A percentile compares a stretch with the other conserved stretches of the same genome.
These are phyloP conservation scores for Pseudeuparius sepicola DNA, from an alignment of 2,888 invertebrate species.

Conservation along the genomic window DNA sequence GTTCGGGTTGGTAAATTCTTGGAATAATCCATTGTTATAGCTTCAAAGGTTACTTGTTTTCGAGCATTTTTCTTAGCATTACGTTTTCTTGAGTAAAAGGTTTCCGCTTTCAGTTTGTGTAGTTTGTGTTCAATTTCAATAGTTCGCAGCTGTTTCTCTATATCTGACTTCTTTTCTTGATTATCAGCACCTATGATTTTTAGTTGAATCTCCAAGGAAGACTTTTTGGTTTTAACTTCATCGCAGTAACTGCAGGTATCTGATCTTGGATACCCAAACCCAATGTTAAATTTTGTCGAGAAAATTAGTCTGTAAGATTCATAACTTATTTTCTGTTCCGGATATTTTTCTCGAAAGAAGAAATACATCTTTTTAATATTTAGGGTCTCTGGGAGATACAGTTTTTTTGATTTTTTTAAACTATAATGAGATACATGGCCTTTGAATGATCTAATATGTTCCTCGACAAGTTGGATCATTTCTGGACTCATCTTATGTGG, in stretches of 20 bases:
- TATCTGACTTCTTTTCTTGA: slow-evolving; percentile 8
- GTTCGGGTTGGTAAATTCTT: slow-evolving; percentile 11
- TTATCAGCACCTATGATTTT: slow-evolving; percentile 11
- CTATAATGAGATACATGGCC: slow-evolving; percentile 14
- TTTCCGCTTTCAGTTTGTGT: slow-evolving; percentile 12
- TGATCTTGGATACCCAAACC: slow-evolving; percentile 13
- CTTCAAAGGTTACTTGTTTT: slow-evolving; percentile 11
- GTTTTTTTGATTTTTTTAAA: slow-evolving; percentile 14
- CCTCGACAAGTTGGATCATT: slow-evolving; percentile 11
- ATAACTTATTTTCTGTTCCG: slow-evolving; percentile 14
- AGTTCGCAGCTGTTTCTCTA: slow-evolving; percentile 9
- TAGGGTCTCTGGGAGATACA: slow-evolving; percentile 18
- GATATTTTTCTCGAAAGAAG: slow-evolving; percentile 15
- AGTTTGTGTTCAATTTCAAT: slow-evolving; percentile 13
- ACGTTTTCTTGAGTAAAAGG: slow-evolving; percentile 13
- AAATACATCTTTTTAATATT: slow-evolving; percentile 16
- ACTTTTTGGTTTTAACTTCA: slow-evolving; percentile 13
- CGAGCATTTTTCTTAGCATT: slow-evolving; percentile 10
- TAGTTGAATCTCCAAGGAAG: slow-evolving; percentile 7
- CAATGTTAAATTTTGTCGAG: too few relatives aligned
- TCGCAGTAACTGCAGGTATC: slow-evolving; percentile 14
- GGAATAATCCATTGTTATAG: slow-evolving; percentile 13
- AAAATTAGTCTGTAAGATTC: slow-evolving; percentile 14
- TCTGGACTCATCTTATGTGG: slow-evolving; percentile 10
- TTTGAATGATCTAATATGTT: slow-evolving; percentile 6